Base-by-base conservation (phyloP, 2,888 invertebrate species). In the Pyralis farinalis region DNA sequence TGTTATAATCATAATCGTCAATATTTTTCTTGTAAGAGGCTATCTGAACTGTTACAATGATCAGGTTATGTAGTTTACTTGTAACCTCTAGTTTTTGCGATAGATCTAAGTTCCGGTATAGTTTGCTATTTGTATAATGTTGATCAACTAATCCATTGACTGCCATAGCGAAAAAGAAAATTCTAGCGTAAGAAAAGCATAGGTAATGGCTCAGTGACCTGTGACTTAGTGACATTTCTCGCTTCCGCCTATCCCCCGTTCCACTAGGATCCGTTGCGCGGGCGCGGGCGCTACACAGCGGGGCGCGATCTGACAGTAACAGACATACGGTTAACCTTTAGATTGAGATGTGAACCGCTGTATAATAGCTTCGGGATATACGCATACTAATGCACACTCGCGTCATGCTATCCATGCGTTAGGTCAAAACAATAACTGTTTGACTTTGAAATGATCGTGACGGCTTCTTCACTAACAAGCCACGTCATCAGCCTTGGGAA, bases 241-340 rank as follows among this genome's bases (percentile, higher is more conserved):
- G 37, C 53, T 42, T 1, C 11, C 42, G 42, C 53, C 42, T n/a
- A 7, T 45, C 1, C 4, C 56, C 63, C 44, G 33, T 1, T 28
- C 59, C 56, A 43, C 16, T 10, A 12, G 31, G 46, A 46, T 51
- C 55, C 61, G 59, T 58, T 61, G 71, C 69, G 65, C 76, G 60
- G 62, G 71, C 69, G 65, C 76, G 60, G 62, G 69, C 76, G 67
- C 76, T 67, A 45, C 85, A 40, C 85, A 85, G 87, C 86, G 87
- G 87, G 86, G 80, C 67, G 85, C 84, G 81, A 75, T 78, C 73
- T 77, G 86, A 85, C 84, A 81, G 83, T 83, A 84, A 86, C 87
- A 78, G 85, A 82, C 86, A 86, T 65, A 76, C 83, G 60, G 86
- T 86, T 87, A 87, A 87, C 87, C 87, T 87, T 37, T 83, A 58